phyloP scores from a whole-genome alignment of 1,140 invertebrate species.

The Platyscapa corneri region DNA sequence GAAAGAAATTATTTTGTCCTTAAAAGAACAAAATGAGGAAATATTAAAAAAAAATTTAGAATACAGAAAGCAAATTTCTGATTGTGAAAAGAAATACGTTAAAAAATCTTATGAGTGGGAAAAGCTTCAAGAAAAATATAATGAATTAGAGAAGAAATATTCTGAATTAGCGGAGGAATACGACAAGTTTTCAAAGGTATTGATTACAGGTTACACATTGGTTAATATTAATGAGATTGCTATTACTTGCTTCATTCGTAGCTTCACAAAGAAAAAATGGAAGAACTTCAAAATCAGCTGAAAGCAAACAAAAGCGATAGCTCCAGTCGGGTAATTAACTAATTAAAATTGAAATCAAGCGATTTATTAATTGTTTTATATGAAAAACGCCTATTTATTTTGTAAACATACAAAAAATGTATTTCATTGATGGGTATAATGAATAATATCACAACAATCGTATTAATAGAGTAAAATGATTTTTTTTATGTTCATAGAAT shows the following conservation, averaged over 20 bases:
- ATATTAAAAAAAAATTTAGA: slow-evolving; percentile 33
- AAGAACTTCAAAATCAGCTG: slow-evolving; percentile 50
- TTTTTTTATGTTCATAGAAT: too few relatives aligned
- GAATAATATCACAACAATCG: too few relatives aligned
- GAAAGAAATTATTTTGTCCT: slow-evolving; percentile 35
- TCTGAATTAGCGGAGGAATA: not conserved
- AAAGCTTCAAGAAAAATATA: slow-evolving; percentile 8
- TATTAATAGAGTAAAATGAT: too few relatives aligned
- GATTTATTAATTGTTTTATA: not conserved
- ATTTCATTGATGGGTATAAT: not conserved
- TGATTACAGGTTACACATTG: not conserved
- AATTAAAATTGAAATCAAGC: not conserved
- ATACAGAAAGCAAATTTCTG: not conserved
- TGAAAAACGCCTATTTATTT: not conserved
- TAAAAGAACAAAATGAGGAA: slow-evolving; percentile 24
- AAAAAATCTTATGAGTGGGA: slow-evolving; percentile 23
- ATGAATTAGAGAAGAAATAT: slow-evolving; percentile 21
- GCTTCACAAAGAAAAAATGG: slow-evolving; percentile 50
- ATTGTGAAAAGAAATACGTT: slow-evolving; percentile 19
- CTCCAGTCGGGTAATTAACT: slow-evolving; percentile 31
- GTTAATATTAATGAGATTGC: not conserved
- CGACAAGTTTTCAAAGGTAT: slow-evolving; percentile 28
- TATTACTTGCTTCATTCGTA: not conserved
- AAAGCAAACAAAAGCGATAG: slow-evolving; percentile 24
- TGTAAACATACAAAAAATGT: not conserved